phyloP scores from a whole-genome alignment of 2,113 vertebrate genomes.

The Neogale vison region DNA sequence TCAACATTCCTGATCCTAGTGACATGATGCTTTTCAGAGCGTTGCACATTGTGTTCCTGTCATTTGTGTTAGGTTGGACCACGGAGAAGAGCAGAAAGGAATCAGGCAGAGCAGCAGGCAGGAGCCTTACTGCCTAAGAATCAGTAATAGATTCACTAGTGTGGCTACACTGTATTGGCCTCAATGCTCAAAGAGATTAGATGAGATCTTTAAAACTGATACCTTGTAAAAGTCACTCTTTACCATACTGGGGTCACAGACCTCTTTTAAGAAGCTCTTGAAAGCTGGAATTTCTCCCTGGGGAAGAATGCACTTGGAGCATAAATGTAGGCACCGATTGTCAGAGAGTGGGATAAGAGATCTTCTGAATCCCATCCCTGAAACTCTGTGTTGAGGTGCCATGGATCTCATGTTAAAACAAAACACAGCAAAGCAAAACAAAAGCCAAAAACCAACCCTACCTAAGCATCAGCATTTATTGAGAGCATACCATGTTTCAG shows the following conservation, averaged over 20 bases:
- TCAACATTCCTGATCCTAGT: neutral
- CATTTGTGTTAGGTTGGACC: neutral
- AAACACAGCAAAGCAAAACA: neutral
- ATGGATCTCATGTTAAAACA: neutral
- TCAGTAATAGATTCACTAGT: neutral
- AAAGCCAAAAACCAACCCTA: neutral
- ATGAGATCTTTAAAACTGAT: neutral
- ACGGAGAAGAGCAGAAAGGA: neutral
- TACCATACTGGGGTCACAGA: neutral
- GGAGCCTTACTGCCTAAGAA: neutral
- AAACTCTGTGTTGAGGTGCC: neutral
- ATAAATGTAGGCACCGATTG: neutral
- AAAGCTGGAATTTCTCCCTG: neutral
- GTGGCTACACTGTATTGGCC: neutral
- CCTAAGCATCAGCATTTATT: neutral
- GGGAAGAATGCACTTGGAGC: neutral
- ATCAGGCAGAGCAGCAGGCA: neutral
- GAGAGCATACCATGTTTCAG: neutral
- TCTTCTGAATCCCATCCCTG: neutral
- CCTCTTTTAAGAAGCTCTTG: neutral
- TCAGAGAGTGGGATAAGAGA: neutral
- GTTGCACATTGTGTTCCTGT: neutral
- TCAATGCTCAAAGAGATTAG: neutral
- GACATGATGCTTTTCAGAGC: neutral
- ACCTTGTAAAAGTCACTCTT: neutral